Evolutionary conservation across 2,797 vertebrate genomes (phyloP), one percentile per base, ranked within the genome.

Genomic region (Gallirallus australis): DNA sequence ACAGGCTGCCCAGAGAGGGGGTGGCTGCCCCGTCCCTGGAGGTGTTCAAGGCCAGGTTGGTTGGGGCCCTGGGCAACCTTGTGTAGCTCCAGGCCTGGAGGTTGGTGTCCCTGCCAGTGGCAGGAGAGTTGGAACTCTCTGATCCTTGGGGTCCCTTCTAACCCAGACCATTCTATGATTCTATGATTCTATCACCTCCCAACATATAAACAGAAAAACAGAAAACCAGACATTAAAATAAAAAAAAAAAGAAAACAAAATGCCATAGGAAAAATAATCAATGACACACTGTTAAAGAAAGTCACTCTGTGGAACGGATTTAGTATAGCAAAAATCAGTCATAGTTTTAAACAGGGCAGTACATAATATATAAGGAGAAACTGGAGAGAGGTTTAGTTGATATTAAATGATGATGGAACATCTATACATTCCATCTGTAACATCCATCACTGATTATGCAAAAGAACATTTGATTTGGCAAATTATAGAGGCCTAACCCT

Each of bases 331-430:
- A 80, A 88, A 64, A 39, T 37, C 54, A 84, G 54, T 60, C 77
- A 82, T 52, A 23, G 31, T 72, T 87, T 81, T 54, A 52, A 83
- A 39, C 17, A 33, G 40, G 28, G 37, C 42, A 40, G 71, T 66
- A 35, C 45, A 76, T 63, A 84, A 71, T 23, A 48, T 59, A 56
- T 30, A 89, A 80, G 23, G 20, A 83, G 76, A 81, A 93, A 91
- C 7, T 88, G 35, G 23, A 79, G 61, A 81, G 42, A 53, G 31
- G 35, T 68, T 87, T 61, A 35, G 14, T 82, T 11, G 2, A 4
- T 72, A 28, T 84, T 79, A 84, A 91, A 89, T 30, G 52, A 35
- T 92, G 57, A 47, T 77, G 61, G 79, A 95, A 84, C 59, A 86
- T 79, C 77, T 84, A 59, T 82, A 79, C 31, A 15, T 88, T 91